These are phyloP conservation scores for Cryptus armator DNA, from an alignment of 2,888 invertebrate species.

Conservation along the genomic window DNA sequence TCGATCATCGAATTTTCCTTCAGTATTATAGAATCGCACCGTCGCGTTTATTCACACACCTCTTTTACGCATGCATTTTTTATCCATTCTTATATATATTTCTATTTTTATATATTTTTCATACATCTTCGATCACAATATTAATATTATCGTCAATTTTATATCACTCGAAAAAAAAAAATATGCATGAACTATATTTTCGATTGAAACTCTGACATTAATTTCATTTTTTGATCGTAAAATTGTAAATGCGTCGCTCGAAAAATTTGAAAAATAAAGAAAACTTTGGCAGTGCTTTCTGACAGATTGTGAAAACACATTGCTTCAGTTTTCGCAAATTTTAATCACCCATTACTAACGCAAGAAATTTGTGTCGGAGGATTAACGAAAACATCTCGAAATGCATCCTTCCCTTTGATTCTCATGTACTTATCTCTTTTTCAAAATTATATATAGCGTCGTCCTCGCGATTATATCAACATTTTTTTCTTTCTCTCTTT, in stretches of 20 bases:
- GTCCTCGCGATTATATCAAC: constrained; percentile 21
- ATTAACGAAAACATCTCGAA: constrained; percentile 2
- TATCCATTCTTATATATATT: constrained; percentile 37
- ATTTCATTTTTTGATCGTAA: background rate
- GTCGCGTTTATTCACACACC: constrained; percentile 24
- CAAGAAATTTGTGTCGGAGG: constrained; percentile 16
- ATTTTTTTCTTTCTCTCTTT: constrained; percentile 19
- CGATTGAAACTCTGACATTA: background rate
- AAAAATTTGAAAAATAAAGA: too few species aligned
- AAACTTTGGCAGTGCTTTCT: too few species aligned
- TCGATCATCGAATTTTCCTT: constrained; percentile 17
- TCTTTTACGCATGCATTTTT: constrained; percentile 60
- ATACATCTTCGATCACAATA: constrained; percentile 1
- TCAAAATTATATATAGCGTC: background rate
- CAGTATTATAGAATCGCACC: constrained; percentile 50
- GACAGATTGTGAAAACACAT: too few species aligned
- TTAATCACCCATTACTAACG: background rate
- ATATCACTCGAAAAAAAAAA: constrained; percentile 35
- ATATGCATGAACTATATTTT: constrained; percentile 55
- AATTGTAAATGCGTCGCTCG: too few species aligned
- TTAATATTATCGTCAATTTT: constrained; percentile 3
- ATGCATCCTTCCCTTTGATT: constrained; percentile 48
- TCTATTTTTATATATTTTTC: constrained; percentile 8
- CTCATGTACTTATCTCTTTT: constrained; percentile 24
- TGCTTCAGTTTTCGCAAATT: too few species aligned